Evolutionary conservation across 2,797 vertebrate species (phyloP), one percentile per base, ranked within the genome.

Genomic region (Peromyscus attwateri): DNA sequence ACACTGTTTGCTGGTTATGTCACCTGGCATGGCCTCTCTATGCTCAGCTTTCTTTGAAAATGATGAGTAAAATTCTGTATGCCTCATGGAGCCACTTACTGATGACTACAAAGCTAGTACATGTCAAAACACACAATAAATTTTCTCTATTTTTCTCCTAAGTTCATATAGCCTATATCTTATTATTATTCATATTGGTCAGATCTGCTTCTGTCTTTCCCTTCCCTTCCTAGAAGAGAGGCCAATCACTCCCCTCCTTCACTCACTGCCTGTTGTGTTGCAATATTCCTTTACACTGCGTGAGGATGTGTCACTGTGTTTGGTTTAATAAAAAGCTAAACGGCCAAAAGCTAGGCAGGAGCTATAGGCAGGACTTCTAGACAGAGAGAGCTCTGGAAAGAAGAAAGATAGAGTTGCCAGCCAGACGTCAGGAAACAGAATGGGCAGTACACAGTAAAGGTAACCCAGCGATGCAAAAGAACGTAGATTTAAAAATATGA

Each of bases 181-280:
- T 62, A 68, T 25, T 40, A 40, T 73, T 73, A 73, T 40, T 73
- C n/a, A 73, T 40, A 81, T 16, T 31, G 31, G 21, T 80, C 57
- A 77, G 16, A 89, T 0, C 4, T 46, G 17, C 60, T 70, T 71
- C 25, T 17, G n/a, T 73, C n/a, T 77, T 75, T 90, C 75, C n/a
- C 3, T 34, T 81, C 83, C 52, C 68, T 55, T 95, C n/a, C 31
- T 73, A 77, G 85, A 94, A 95, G 34, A 94, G 88, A 79, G 29
- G 62, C 13, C 55, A 93, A 62, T 73, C 3, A 80, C 17, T 21
- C 31, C n/a, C 1, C 37, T 62, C 40, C 57, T 93, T 85, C 19
- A 77, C 34, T 57, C 40, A 40, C 8, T 52, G n/a, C 37, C 14
- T 79, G 70, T 73, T 40, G 19, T 40, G 49, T 11, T 49, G n/a